Conservation (phyloP, 30 jellyfish, hydroid and myxozoan genomes). For the Aurelia sp. region DNA sequence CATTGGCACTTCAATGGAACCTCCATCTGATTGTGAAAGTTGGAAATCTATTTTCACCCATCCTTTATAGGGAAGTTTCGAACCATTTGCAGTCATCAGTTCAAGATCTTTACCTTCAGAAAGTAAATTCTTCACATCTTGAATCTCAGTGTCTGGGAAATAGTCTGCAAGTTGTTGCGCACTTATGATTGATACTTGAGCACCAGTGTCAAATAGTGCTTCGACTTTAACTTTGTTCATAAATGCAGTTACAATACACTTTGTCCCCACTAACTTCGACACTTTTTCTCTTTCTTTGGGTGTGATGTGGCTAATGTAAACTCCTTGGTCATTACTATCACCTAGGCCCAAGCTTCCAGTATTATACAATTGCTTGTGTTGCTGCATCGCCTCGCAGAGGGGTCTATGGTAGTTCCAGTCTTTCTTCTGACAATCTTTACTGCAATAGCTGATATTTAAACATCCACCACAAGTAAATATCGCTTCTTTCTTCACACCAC, state of each 20-base stretch:
- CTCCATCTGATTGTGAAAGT: neutral
- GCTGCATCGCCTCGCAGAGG: too few relatives aligned
- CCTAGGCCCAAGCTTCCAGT: neutral
- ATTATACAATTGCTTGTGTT: too few relatives aligned
- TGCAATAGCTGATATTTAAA: too few relatives aligned
- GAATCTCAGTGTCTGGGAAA: conserved; percentile 7
- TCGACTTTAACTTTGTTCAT: neutral
- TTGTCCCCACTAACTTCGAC: neutral
- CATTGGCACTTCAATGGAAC: conserved; percentile 12
- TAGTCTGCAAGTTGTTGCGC: neutral
- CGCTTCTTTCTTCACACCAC: too few relatives aligned
- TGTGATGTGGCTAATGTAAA: conserved; percentile 24
- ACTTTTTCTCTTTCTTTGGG: conserved; percentile 13
- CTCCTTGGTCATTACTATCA: conserved; percentile 13
- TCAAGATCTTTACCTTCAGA: neutral
- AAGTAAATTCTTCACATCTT: neutral
- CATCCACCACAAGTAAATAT: too few relatives aligned
- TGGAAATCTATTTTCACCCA: neutral
- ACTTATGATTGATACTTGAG: conserved; percentile 52
- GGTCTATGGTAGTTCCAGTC: too few relatives aligned
- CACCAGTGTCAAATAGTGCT: conserved; percentile 52
- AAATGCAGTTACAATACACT: neutral
- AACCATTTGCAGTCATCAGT: conserved; percentile 7
- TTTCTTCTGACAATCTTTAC: too few relatives aligned
- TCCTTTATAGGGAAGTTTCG: conserved; percentile 15